phyloP scores from a whole-genome alignment of 2,113 vertebrate genomes.

The Poecilia latipinna region DNA sequence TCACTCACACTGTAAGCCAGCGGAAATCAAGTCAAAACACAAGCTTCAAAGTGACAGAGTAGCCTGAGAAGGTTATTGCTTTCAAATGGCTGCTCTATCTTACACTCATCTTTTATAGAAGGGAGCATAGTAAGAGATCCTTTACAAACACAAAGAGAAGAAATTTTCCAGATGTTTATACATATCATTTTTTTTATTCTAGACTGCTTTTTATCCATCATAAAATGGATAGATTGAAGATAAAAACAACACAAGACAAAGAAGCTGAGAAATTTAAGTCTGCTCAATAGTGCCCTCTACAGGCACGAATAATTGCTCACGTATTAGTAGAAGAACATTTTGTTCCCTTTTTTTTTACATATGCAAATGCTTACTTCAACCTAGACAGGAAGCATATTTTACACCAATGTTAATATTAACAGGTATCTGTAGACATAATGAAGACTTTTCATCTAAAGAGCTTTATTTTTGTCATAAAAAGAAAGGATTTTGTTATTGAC shows the following conservation, averaged over 20 bases:
- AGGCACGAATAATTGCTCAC: not conserved
- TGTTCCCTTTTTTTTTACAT: not conserved
- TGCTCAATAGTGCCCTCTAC: not conserved
- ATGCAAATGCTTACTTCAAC: not conserved
- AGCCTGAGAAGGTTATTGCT: slow-evolving; percentile 35
- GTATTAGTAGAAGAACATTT: not conserved
- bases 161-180: slow-evolving; percentile 48
- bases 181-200: not conserved
- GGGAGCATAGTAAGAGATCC: slow-evolving; percentile 21
- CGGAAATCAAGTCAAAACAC: slow-evolving; percentile 26
- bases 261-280: too few relatives aligned
- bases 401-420: too few relatives aligned
- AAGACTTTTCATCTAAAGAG: too few relatives aligned
- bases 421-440: too few relatives aligned
- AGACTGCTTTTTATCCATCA: not conserved
- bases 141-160: slow-evolving; percentile 10
- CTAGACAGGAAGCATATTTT: not conserved
- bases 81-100: slow-evolving; percentile 41
- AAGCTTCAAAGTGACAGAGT: slow-evolving; percentile 15
- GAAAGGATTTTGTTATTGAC: too few relatives aligned
- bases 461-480: too few relatives aligned
- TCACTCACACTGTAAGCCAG: slow-evolving; percentile 39
- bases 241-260: not conserved
- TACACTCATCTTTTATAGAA: slow-evolving; percentile 1
- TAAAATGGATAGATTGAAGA: not conserved